These are phyloP conservation scores for Clytia hemisphaerica DNA, from an alignment of 30 jellyfish, hydroid and myxozoan species.

Conservation along the genomic window DNA sequence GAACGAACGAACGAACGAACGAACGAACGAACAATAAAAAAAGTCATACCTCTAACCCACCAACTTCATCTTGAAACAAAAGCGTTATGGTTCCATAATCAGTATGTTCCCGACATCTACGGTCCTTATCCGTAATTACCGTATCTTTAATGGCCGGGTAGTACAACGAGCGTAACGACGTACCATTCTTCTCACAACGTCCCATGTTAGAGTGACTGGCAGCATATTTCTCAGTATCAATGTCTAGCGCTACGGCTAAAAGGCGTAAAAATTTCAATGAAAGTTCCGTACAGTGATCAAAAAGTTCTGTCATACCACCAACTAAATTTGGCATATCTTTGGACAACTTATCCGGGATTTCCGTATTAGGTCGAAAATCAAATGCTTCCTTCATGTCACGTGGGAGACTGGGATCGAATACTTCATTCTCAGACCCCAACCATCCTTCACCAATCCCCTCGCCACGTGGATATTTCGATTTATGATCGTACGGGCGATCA, in stretches of 20 bases:
- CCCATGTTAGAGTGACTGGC: conserved; percentile 16
- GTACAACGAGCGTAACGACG: conserved; percentile 17
- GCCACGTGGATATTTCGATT: background rate
- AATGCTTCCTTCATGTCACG: conserved; percentile 30
- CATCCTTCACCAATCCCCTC: conserved; percentile 27
- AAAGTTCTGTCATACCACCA: background rate
- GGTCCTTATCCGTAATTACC: background rate
- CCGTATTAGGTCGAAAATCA: conserved; percentile 22
- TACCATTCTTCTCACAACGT: conserved; percentile 4
- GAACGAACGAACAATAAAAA: background rate
- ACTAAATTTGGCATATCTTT: conserved; percentile 5
- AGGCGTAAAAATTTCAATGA: conserved; percentile 2
- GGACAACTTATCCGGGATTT: background rate
- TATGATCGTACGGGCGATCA: background rate
- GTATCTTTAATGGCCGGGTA: conserved; percentile 1
- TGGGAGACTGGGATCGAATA: background rate
- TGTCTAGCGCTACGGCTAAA: conserved; percentile 17
- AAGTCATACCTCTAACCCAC: conserved; percentile 31
- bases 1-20: too few species aligned
- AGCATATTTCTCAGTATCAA: conserved; percentile 10
- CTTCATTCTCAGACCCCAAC: conserved; percentile 16
- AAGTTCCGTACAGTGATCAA: background rate
- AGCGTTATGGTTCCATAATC: conserved; percentile 35
- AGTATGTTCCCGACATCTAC: conserved; percentile 42
- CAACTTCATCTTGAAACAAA: conserved; percentile 25